Base-by-base conservation (phyloP, 2,797 vertebrate species). In the Channallabes apus region DNA sequence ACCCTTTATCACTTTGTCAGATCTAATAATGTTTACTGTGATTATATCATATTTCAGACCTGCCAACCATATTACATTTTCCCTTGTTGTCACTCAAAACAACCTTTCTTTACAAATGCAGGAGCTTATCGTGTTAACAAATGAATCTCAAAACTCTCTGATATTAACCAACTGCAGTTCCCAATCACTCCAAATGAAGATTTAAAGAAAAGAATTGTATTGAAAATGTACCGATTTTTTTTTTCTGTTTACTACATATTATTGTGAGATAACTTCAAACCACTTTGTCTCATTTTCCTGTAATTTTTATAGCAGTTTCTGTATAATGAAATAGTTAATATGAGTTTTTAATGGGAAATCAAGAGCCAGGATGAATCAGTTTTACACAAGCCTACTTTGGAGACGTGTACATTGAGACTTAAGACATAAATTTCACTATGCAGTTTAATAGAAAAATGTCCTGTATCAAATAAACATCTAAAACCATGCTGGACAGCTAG, bases 1-100 rank as follows among this genome's bases (percentile, higher is more conserved):
- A n/a, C 38, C 41, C 17, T 68, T 29, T 54, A 59, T 61, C 38
- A 35, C 32, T 24, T 14, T n/a, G 59, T 22, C 32, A 78, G 14
- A 61, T 59, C 58, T 61, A 24, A 17, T 29, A 0, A 35, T 2
- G 8, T 58, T 58, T 58, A 20, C 75, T 32, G 27, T 32, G n/a
- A 77, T 56, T 76, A 35, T 76, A 73, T 27, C 27, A 73, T 51
- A 11, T 56, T 56, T 27, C 73, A 76, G 27, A 56, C 72, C n/a
- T 79, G 20, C 22, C 11, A 20, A 58, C 6, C 12, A 61, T 78
- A 59, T 24, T 11, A 62, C 76, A 62, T 38, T 62, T 41, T 79
- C 58, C 4, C 27, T 51, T 51, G 11, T 51, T 51, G 3, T 51
- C 46, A 51, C 2, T 51, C 12, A 29, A 73, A 54, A n/a, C 41